Base-by-base conservation (phyloP, 1,140 invertebrate species). In the Cydia strobilella region DNA sequence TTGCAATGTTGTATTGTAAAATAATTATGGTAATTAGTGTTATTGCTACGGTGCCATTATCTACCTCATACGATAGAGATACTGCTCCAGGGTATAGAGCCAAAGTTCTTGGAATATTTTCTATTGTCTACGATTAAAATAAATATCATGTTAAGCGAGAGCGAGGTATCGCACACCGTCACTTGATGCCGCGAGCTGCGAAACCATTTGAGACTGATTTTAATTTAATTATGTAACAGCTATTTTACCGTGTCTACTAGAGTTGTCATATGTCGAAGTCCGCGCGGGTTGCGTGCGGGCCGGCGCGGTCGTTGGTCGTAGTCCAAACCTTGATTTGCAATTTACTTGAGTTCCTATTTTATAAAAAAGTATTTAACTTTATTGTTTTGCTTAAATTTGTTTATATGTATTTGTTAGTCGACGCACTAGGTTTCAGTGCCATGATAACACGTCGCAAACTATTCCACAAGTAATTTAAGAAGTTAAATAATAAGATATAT, bases 281-380 rank as follows among this genome's bases (percentile, higher is more conserved):
- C 48, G n/a, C 39, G 39, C 39, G 10, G 12, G 12, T 0, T 13
- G 0, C 42, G 2, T 12, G 42, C 42, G 42, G 0, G 10, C 3
- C 12, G 20, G n/a, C 59, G 18, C 23, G 23, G 59, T 10, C 4
- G 9, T 25, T 10, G 20, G 2, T 25, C 27, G 27, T n/a, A 69
- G n/a, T 69, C 25, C 27, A 31, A 62, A 62, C 65, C 35, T 71
- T 75, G 13, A 75, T 78, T 81, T 86, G 89, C 89, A 91, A 92
- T 92, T 76, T 73, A 84, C 86, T 89, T 91, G 78, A 90, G 89
- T 92, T 91, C 90, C 89, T 91, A 91, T 91, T 90, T 63, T 73
- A 85, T 84, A 88, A 83, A 84, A 74, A 82, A 83, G 39, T 75
- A 83, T 77, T 80, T 76, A 77, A 83, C 73, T 80, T 79, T 87